Conservation (phyloP, 1,140 invertebrate species). For the Cepaea nemoralis region DNA sequence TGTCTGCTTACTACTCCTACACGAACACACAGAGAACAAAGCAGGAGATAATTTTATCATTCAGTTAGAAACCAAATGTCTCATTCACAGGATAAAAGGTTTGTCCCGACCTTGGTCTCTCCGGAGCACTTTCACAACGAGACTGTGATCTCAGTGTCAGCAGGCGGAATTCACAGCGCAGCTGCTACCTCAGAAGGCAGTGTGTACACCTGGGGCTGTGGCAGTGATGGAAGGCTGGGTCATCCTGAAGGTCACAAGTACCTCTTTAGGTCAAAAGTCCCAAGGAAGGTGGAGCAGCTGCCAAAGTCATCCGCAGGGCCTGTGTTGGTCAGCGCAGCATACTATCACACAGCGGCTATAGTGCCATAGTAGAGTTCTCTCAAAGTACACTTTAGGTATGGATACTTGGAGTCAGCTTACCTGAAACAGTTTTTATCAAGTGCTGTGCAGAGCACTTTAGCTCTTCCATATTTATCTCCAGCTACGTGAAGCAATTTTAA, state of each 20-base stretch:
- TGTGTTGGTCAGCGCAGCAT: slow-evolving; percentile 47
- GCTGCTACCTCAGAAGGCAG: slow-evolving; percentile 90
- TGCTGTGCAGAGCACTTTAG: too few relatives aligned
- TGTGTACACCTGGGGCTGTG: slow-evolving; percentile 92
- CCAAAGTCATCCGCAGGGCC: not conserved
- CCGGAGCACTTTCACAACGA: slow-evolving; percentile 85
- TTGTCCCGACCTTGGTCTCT: slow-evolving; percentile 79
- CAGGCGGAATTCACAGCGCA: slow-evolving; percentile 92
- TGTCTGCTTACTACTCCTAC: too few relatives aligned
- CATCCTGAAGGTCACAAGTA: slow-evolving; percentile 80
- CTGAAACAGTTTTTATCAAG: too few relatives aligned
- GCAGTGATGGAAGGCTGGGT: slow-evolving; percentile 90
- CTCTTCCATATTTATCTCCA: too few relatives aligned
- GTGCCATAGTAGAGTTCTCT: not conserved
- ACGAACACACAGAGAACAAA: too few relatives aligned
- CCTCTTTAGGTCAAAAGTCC: slow-evolving; percentile 52
- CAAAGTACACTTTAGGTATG: not conserved
- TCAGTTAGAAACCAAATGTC: not conserved
- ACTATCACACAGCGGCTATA: slow-evolving; percentile 53
- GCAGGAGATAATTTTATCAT: too few relatives aligned
- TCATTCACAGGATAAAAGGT: slow-evolving; percentile 72
- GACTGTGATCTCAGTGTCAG: slow-evolving; percentile 88
- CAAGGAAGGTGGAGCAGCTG: slow-evolving; percentile 47
- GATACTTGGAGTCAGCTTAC: not conserved
- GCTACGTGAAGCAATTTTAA: too few relatives aligned